Evolutionary conservation across 2,113 vertebrate species (phyloP).

Genomic region (Capra hircus): DNA sequence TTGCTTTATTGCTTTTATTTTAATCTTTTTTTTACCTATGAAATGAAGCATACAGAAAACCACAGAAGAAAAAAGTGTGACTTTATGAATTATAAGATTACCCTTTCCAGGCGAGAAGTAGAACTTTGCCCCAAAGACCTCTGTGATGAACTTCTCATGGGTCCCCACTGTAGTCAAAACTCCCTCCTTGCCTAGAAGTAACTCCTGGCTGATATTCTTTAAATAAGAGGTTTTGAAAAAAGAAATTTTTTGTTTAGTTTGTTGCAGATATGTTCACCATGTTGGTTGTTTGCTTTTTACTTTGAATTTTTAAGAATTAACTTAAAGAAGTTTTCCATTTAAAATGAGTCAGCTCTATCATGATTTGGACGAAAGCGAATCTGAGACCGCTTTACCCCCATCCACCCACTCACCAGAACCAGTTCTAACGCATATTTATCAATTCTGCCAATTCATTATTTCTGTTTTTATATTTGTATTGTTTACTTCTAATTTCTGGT

Average conservation of each 20-base stretch:
- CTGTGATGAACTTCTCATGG: rapidly evolving
- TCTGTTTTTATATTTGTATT: background rate
- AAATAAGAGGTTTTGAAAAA: background rate
- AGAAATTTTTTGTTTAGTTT: background rate
- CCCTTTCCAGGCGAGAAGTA: background rate
- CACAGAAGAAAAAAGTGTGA: background rate
- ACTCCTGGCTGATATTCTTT: background rate
- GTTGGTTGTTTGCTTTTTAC: background rate
- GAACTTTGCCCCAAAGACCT: background rate
- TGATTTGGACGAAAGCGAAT: background rate
- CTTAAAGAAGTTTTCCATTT: background rate
- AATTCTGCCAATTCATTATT: background rate
- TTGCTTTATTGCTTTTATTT: background rate
- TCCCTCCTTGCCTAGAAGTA: too few species aligned
- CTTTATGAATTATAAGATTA: background rate
- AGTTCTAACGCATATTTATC: background rate
- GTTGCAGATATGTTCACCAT: background rate
- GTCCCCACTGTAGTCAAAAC: rapidly evolving
- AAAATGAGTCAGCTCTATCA: background rate
- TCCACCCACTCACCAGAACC: background rate
- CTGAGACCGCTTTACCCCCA: background rate
- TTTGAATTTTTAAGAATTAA: background rate
- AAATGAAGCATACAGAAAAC: background rate
- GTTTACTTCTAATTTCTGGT: background rate
- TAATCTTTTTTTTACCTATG: background rate